Conservation (phyloP, 2,797 vertebrate species). For the Clarias fuscus region DNA sequence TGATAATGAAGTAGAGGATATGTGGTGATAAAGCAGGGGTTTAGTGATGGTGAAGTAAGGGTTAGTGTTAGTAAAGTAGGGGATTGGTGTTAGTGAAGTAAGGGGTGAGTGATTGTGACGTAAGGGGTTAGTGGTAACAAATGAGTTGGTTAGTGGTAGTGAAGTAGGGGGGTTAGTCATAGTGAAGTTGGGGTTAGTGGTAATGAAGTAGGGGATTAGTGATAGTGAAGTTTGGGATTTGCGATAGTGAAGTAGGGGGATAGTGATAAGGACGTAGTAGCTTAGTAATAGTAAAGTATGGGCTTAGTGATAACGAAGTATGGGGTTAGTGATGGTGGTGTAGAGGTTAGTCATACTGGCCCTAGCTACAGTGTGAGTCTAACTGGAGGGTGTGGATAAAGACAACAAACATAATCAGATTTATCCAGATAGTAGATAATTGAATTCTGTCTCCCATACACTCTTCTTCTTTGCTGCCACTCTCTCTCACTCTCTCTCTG, state of each 20-base stretch:
- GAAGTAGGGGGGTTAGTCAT: conserved; percentile 11
- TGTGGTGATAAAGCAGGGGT: background rate
- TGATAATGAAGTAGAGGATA: background rate
- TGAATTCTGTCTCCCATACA: conserved; percentile 19
- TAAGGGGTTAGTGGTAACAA: background rate
- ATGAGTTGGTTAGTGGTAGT: background rate
- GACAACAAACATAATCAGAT: conserved; percentile 28
- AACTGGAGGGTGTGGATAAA: background rate
- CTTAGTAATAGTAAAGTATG: background rate
- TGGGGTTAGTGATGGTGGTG: background rate
- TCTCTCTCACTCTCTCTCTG: background rate
- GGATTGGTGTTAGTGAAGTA: background rate
- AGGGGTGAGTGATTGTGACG: background rate
- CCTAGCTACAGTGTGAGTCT: background rate
- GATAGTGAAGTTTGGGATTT: background rate
- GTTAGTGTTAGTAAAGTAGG: background rate
- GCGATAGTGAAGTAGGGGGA: background rate
- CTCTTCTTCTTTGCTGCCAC: background rate
- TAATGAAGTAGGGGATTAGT: background rate
- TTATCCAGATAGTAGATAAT: conserved; percentile 36
- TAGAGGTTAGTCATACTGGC: background rate
- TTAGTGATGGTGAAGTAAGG: background rate
- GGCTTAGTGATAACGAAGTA: background rate
- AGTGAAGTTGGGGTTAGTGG: background rate
- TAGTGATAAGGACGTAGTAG: background rate